phyloP scores from a whole-genome alignment of 2,113 vertebrate genomes.

The Capreolus pygargus region DNA sequence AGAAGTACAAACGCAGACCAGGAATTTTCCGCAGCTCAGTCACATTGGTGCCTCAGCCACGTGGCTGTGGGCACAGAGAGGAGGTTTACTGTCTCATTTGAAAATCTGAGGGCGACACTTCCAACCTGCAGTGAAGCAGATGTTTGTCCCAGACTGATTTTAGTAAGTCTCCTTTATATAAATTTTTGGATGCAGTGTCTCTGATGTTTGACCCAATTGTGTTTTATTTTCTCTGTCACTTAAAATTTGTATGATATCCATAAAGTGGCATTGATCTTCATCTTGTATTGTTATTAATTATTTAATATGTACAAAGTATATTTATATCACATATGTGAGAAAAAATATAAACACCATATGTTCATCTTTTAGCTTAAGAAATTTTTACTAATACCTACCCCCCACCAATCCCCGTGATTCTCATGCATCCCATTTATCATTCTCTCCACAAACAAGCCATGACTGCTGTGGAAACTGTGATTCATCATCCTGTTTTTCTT shows the following conservation, averaged over 20 bases:
- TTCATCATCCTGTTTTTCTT: neutral
- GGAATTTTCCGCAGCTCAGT: conserved; percentile 25
- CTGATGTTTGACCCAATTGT: neutral
- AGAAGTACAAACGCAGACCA: neutral
- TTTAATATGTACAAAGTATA: neutral
- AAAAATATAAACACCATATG: neutral
- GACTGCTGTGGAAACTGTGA: rapidly evolving
- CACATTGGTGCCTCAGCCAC: neutral
- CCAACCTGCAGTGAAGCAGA: conserved; percentile 28
- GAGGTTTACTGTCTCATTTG: conserved; percentile 30
- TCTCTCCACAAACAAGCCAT: rapidly evolving
- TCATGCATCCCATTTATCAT: rapidly evolving
- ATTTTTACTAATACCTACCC: neutral
- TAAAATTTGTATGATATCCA: neutral
- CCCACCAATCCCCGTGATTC: too few species aligned
- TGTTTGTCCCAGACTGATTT: neutral
- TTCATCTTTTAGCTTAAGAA: neutral
- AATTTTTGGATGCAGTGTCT: neutral
- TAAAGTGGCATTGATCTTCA: neutral
- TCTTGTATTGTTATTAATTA: neutral
- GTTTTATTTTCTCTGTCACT: neutral
- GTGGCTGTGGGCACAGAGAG: neutral
- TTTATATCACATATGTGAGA: neutral
- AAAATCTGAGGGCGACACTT: conserved; percentile 28
- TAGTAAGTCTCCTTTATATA: neutral